Evolutionary conservation across 1,140 invertebrate species (phyloP).

Genomic region (Delia radicum): DNA sequence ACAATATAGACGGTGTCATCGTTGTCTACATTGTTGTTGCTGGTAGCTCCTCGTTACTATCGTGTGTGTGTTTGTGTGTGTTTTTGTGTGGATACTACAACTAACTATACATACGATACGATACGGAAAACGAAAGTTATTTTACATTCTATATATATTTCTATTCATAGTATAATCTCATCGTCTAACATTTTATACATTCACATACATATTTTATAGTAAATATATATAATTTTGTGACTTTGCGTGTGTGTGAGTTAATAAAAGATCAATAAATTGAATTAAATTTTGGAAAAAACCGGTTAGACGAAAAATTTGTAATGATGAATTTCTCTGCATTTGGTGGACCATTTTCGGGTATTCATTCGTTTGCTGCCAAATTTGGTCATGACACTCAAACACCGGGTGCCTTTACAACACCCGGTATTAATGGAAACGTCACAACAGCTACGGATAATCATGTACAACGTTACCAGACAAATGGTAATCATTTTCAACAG

Average conservation of each 20-base stretch:
- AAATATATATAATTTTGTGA: too few relatives aligned
- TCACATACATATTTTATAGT: too few relatives aligned
- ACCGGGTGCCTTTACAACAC: slow-evolving; percentile 52
- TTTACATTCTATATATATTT: too few relatives aligned
- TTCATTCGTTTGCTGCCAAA: slow-evolving; percentile 56
- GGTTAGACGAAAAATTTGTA: not conserved
- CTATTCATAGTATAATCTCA: too few relatives aligned
- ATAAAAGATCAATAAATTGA: not conserved
- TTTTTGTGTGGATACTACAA: not conserved
- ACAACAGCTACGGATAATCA: slow-evolving; percentile 42
- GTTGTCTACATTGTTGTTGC: not conserved
- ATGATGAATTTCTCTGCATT: slow-evolving; percentile 56
- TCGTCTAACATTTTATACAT: too few relatives aligned
- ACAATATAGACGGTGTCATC: not conserved
- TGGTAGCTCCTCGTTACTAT: not conserved
- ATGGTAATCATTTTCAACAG: slow-evolving; percentile 57
- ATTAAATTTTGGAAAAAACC: not conserved
- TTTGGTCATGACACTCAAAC: slow-evolving; percentile 47
- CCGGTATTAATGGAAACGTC: slow-evolving; percentile 36
- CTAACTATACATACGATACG: not conserved
- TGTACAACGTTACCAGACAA: slow-evolving; percentile 55
- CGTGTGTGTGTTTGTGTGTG: not conserved
- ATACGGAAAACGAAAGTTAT: slow-evolving; percentile 1
- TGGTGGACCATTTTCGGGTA: slow-evolving; percentile 54
- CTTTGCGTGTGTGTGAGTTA: not conserved